These are phyloP conservation scores for Euplagia quadripunctaria DNA, from an alignment of 2,888 invertebrate genomes.

Conservation along the genomic window DNA sequence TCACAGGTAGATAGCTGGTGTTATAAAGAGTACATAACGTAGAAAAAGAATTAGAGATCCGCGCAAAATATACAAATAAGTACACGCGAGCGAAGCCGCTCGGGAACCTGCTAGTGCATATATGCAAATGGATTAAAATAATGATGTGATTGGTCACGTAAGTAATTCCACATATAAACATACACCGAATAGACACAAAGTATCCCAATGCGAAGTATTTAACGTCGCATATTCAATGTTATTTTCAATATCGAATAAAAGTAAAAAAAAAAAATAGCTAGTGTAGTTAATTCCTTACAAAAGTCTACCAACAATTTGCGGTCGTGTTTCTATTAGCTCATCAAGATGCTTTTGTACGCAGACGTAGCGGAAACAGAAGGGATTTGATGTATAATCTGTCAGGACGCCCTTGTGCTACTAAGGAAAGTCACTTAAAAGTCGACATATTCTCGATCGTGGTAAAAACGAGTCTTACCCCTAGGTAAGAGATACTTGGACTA, in stretches of 20 bases:
- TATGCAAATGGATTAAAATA: no score
- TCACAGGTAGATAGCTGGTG: no score
- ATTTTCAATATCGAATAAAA: not conserved
- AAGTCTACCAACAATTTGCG: constrained; percentile 46
- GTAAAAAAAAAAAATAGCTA: not conserved
- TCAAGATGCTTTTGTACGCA: constrained; percentile 63
- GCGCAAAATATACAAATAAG: no score
- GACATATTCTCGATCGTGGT: not conserved
- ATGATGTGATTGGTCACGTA: no score
- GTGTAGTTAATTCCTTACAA: constrained; percentile 27
- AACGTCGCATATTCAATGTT: not conserved
- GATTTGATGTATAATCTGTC: constrained; percentile 63
- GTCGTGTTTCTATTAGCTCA: constrained; percentile 58
- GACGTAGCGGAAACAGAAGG: constrained; percentile 61
- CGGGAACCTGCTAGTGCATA: no score
- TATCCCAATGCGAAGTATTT: not conserved
- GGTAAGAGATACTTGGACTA: not conserved
- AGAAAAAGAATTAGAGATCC: no score
- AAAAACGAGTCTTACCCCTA: no score
- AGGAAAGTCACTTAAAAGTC: constrained; percentile 27
- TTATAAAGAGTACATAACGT: no score
- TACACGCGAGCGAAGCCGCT: no score
- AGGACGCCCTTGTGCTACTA: constrained; percentile 40
- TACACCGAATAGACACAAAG: not conserved
- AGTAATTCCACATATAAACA: no score